Base-by-base conservation (phyloP, 2,888 invertebrate species). In the Rhagium mordax region DNA sequence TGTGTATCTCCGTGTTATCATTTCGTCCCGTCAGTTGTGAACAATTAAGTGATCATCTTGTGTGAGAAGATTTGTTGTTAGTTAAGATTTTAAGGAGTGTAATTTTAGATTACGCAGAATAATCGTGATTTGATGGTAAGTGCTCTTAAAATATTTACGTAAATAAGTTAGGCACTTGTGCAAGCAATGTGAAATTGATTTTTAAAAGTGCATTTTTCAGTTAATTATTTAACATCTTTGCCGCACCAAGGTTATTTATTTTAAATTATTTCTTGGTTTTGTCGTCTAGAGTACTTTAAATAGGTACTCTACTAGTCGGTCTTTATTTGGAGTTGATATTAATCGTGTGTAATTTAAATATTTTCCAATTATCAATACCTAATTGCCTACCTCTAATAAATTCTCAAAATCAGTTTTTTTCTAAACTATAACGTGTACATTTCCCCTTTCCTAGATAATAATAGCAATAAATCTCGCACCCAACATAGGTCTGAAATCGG, bases 121-220 rank as follows among this genome's bases (percentile, higher is more conserved):
- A 59, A 33, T 33, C 15, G 27, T 61, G 20, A 48, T 61, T 61
- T 61, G 24, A 61, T 61, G 48, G 61, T 61, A 20, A 61, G 61
- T 61, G 6, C 15, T 18, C 16, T 33, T 29, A 8, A 33, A 18
- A 33, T 60, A 20, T 18, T 29, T 13, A 33, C 59, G 18, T 51
- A 51, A 18, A 51, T 51, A 18, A 8, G 16, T 49, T 4, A 24
- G 6, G 24, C 6, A 15, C 49, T 7, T 15, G 51, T 20, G 20
- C 13, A 49, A 16, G 16, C 8, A 49, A 16, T 18, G 6, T 5
- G 18, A 51, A 51, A 51, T 51, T n/a, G 41, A 51, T 51, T 51
- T 51, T 20, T 18, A 16, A 51, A 47, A 51, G 2, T 20, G 51
- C 51, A 41, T n/a, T n/a, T 41, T n/a, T 41, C 41, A 1, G 10